Percentiles rank a stretch among this genome's conserved stretches.
phyloP scores from a whole-genome alignment of 2,888 invertebrate genomes.

The Crematogaster levior region DNA sequence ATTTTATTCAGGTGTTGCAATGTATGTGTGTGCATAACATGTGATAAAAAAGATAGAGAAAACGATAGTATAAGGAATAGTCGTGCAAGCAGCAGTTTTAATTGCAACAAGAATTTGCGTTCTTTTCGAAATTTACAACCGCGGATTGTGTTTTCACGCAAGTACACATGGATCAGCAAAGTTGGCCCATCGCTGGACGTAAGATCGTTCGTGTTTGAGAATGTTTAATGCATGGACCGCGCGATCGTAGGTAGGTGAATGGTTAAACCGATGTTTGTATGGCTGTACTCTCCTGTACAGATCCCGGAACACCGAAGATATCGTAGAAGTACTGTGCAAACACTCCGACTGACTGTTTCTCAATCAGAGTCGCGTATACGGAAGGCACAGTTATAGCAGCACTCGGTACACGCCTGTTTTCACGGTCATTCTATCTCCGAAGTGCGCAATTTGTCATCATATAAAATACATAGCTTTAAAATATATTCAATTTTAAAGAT shows the following conservation, averaged over 20 bases:
- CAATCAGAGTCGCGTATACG: slow-evolving; percentile 69
- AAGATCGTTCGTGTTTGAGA: slow-evolving; percentile 55
- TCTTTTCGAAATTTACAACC: slow-evolving; percentile 36
- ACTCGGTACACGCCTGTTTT: slow-evolving; percentile 51
- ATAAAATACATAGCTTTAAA: slow-evolving; percentile 18
- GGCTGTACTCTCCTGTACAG: slow-evolving; percentile 61
- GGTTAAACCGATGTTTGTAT: slow-evolving; percentile 65
- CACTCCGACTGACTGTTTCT: slow-evolving; percentile 76
- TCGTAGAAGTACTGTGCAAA: slow-evolving; percentile 79
- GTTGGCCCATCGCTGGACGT: slow-evolving; percentile 28
- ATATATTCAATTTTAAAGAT: slow-evolving; percentile 27
- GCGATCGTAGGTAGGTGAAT: slow-evolving; percentile 65
- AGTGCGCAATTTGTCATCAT: slow-evolving; percentile 52
- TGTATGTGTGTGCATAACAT: neutral
- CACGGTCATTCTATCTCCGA: slow-evolving; percentile 38
- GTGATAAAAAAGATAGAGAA: neutral
- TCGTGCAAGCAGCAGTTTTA: slow-evolving; percentile 3
- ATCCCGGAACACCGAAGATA: slow-evolving; percentile 62
- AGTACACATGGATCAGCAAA: slow-evolving; percentile 18
- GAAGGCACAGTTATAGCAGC: slow-evolving; percentile 43
- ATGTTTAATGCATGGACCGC: slow-evolving; percentile 73
- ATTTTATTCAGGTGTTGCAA: slow-evolving; percentile 20
- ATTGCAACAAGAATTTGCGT: slow-evolving; percentile 36
- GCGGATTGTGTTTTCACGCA: slow-evolving; percentile 8
- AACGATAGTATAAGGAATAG: neutral